Conservation (phyloP, 1,140 invertebrate species). For the Neuroterus valhalla region DNA sequence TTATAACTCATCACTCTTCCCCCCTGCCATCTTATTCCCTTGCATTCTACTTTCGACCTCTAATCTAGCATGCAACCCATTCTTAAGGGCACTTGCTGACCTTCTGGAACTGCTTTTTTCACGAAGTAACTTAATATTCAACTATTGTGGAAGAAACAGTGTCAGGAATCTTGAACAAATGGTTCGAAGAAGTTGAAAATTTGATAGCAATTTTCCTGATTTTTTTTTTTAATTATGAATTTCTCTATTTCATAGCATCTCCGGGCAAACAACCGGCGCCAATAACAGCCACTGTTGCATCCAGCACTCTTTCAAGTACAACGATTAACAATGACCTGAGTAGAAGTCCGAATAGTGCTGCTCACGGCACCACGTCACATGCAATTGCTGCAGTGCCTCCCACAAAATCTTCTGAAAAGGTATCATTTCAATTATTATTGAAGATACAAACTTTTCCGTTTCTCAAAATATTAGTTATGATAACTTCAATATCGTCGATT, state of each 20-base stretch:
- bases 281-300: slow-evolving; percentile 44
- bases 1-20: no score
- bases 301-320: slow-evolving; percentile 47
- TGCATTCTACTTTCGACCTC: no score
- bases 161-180: no score
- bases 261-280: slow-evolving; percentile 67
- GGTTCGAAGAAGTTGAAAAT: not conserved
- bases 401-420: slow-evolving; percentile 77
- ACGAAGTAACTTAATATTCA: no score
- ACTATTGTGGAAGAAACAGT: no score
- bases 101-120: no score
- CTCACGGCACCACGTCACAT: slow-evolving; percentile 49
- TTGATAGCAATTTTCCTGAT: slow-evolving; percentile 31
- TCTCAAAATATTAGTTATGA: no score
- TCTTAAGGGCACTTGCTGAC: no score
- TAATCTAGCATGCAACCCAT: no score
- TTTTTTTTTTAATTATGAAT: slow-evolving; percentile 20
- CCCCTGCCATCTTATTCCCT: no score
- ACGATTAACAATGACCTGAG: slow-evolving; percentile 58
- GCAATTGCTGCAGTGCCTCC: slow-evolving; percentile 48
- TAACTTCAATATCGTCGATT: no score
- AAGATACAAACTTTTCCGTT: not conserved
- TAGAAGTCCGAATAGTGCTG: slow-evolving; percentile 65
- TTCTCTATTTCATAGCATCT: slow-evolving; percentile 58
- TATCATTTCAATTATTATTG: slow-evolving; percentile 57